Base-by-base conservation (phyloP, 2,797 vertebrate genomes). In the Clamator glandarius region DNA sequence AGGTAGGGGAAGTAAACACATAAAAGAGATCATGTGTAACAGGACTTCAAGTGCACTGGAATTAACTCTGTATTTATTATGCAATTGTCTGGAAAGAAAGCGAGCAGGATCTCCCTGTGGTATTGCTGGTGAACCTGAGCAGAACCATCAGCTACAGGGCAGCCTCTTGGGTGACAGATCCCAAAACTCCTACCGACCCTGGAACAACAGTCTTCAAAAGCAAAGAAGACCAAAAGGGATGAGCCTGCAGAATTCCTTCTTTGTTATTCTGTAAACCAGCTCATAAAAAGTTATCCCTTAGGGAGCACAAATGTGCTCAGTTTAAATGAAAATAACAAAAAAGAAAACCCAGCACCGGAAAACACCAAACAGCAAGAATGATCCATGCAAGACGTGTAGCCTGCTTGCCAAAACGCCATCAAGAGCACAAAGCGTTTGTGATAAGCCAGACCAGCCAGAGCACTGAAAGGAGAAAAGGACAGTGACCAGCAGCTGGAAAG, bases 201-300 rank as follows among this genome's bases (percentile, higher is more conserved):
- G 86, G 66, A 93, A 91, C 90, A 91, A 92, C 1, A 83, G 50
- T 59, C 80, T 89, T 90, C 85, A 94, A 94, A 96, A 89, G 74
- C 86, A 92, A 55, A 86, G 44, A 88, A 84, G 78, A 82, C 67
- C 42, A 57, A 90, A 94, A 77, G 39, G 55, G 73, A 86, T 86
- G 86, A 90, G 90, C 55, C 59, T 84, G 48, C 70, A 93, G 93
- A 96, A 96, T 87, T 96, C 77, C 63, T 89, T 67, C 85, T 92
- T 89, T 95, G 70, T 93, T 90, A 61, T 87, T 94, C 77, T 74
- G 83, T 58, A 87, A 82, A 67, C 44, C 6, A 86, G 70, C 77
- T 84, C 66, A 52, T 91, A 91, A 94, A 86, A 21, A 46, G 46
- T 46, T 44, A 46, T 48, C 54, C 89, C 93, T 75, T 42, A 0